Evolutionary conservation across 2,797 vertebrate genomes (phyloP).

Genomic region (Gallinago nigripennis): DNA sequence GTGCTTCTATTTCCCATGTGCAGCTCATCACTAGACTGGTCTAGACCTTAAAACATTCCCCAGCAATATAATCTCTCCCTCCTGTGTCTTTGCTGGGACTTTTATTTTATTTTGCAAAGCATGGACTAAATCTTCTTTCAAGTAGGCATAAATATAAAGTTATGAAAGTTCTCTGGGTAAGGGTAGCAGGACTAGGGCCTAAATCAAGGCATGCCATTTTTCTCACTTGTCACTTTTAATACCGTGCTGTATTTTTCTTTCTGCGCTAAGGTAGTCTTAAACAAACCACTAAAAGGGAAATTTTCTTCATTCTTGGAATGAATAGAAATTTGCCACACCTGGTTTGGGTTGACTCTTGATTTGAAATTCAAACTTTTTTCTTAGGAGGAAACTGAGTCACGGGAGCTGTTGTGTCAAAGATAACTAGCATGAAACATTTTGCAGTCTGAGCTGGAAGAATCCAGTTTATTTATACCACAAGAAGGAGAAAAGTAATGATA

Average conservation of each 20-base stretch:
- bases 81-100: neutral
- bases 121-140: neutral
- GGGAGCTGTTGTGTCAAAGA: rapidly evolving
- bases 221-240: neutral
- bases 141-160: neutral
- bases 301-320: neutral
- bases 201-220: neutral
- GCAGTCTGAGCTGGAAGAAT: neutral
- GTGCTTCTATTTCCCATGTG: neutral
- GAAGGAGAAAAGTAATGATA: neutral
- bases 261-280: neutral
- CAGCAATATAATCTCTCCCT: neutral
- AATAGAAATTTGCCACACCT: neutral
- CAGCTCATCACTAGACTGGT: neutral
- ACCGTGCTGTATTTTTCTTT: neutral
- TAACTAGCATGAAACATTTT: neutral
- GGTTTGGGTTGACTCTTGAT: neutral
- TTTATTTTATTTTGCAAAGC: neutral
- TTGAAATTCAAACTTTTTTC: neutral
- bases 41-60: neutral
- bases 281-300: neutral
- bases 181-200: neutral
- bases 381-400: neutral
- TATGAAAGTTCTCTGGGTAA: neutral
- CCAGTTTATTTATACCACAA: neutral